These are phyloP conservation scores for Butorides virescens DNA, from an alignment of 2,113 vertebrate species.

Conservation along the genomic window DNA sequence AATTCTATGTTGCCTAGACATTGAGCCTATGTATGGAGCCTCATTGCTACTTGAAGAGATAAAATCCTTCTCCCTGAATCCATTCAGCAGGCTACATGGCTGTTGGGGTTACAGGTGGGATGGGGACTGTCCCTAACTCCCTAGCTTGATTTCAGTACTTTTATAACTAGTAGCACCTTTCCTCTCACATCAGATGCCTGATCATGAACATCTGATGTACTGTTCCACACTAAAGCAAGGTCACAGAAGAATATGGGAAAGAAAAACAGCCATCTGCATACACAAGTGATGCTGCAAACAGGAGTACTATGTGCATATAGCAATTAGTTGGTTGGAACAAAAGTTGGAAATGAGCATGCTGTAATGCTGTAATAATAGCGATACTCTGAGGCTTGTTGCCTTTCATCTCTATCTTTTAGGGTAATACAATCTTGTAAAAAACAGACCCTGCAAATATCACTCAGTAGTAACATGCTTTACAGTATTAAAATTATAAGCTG, in stretches of 20 bases:
- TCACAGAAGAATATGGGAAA: background rate
- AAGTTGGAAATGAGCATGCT: background rate
- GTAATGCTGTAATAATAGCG: background rate
- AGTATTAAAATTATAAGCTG: background rate
- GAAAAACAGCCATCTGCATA: background rate
- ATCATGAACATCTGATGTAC: background rate
- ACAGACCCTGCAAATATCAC: background rate
- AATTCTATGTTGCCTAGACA: background rate
- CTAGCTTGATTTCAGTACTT: background rate
- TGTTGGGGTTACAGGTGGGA: background rate
- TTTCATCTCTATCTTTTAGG: background rate
- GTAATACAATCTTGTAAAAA: background rate
- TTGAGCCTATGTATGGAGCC: background rate
- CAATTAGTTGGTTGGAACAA: constrained; percentile 8
- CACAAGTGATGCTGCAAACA: background rate
- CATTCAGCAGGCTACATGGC: background rate
- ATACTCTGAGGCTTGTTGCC: background rate
- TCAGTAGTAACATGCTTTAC: background rate
- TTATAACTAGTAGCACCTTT: background rate
- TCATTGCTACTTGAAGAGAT: background rate
- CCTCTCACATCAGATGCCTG: background rate
- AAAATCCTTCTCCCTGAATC: background rate
- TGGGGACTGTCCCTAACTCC: background rate
- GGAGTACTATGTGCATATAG: background rate
- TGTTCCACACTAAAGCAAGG: background rate